Conservation (phyloP, 2,113 vertebrate genomes). For the Psephotus haematonotus region DNA sequence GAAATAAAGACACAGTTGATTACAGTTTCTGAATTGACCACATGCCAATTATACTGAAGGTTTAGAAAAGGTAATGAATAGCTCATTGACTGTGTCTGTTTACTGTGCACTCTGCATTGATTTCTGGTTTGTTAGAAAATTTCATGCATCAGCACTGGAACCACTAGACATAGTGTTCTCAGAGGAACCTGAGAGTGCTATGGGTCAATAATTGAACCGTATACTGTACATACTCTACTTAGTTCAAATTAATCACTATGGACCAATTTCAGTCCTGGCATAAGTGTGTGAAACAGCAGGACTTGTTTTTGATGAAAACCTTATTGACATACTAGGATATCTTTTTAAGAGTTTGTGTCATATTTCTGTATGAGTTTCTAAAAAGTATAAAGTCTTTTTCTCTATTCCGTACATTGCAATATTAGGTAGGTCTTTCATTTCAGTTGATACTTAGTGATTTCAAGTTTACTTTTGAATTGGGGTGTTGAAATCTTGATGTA, state of each 20-base stretch:
- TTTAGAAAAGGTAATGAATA: slow-evolving; percentile 56
- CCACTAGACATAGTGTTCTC: neutral
- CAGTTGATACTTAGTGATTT: neutral
- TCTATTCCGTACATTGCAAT: neutral
- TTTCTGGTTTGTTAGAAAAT: slow-evolving; percentile 50
- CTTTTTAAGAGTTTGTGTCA: neutral
- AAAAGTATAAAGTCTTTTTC: neutral
- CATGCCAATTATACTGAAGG: neutral
- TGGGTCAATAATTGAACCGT: neutral
- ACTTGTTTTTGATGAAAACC: neutral
- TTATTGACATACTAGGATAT: neutral
- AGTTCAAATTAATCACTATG: slow-evolving; percentile 25
- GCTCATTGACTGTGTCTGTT: slow-evolving; percentile 35
- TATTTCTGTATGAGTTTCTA: neutral
- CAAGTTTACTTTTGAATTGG: neutral
- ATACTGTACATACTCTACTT: neutral
- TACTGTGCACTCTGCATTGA: slow-evolving; percentile 8
- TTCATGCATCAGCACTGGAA: slow-evolving; percentile 29
- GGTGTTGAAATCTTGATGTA: neutral
- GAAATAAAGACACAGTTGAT: slow-evolving; percentile 20
- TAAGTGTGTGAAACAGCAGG: neutral
- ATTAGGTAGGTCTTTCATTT: neutral
- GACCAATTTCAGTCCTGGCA: neutral
- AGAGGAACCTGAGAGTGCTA: neutral
- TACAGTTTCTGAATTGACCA: slow-evolving; percentile 35